Base-by-base conservation (phyloP, 2,113 vertebrate species). In the Xenus cinereus region DNA sequence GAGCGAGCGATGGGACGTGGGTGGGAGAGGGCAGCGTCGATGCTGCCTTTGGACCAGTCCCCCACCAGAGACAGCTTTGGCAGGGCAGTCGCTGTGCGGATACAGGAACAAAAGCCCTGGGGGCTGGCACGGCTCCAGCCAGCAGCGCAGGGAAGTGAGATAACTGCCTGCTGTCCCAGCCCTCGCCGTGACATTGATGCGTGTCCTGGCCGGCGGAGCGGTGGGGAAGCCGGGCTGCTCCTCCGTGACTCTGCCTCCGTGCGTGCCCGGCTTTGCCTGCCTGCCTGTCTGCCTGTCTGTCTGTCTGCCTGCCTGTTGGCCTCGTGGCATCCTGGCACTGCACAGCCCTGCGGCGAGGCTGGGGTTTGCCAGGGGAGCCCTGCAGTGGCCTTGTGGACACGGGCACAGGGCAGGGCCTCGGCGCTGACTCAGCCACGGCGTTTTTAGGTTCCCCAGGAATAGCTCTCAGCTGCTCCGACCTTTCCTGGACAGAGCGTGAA, bases 391-490 rank as follows among this genome's bases (percentile, higher is more conserved):
- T 22, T 5, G 8, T 41, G 57, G 66, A 12, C 30, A 6, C 0
- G 8, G 59, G 73, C 62, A 21, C 50, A 7, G 37, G 35, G 73
- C 76, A 69, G 9, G 10, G 43, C 35, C 76, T 68, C 1, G 0
- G 39, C 0, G 1, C 63, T 80, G 89, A 85, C 64, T 83, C 90
- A 74, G 68, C 56, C 3, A 0, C 0, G 9, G 67, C 0, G 1
- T 78, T 92, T 91, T 95, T 88, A 91, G 92, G 72, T 56, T 93
- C 76, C 63, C 93, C 64, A 83, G 88, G 93, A 96, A 95, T 92
- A 96, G 88, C 80, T 95, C 27, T 50, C 85, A 82, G 78, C 95
- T 94, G 90, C 81, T 39, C 50, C 3, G 9, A 71, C 67, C 53
- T 88, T 71, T 80, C 72, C 57, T 56, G 43, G 57, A 48, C 32